Conservation (phyloP, 2,888 invertebrate genomes). For the Drosophila atroscutellata region DNA sequence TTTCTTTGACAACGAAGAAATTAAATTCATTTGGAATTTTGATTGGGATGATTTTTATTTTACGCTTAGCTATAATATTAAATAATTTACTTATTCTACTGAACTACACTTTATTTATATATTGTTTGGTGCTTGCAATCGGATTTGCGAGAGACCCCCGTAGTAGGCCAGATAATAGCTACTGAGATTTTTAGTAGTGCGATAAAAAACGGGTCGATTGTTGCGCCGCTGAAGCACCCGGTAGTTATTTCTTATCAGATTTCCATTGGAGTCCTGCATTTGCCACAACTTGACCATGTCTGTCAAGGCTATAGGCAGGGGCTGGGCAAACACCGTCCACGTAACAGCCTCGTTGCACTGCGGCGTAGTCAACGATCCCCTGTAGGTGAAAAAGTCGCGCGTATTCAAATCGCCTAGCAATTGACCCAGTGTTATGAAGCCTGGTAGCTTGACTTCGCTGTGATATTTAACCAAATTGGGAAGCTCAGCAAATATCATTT, state of each 20-base stretch:
- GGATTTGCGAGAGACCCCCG: neutral
- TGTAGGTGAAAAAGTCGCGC: constrained; percentile 77
- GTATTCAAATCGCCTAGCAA: constrained; percentile 75
- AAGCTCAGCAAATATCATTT: constrained; percentile 61
- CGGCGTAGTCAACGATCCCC: constrained; percentile 91
- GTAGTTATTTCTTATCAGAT: constrained; percentile 65
- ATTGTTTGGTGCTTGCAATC: neutral
- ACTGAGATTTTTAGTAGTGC: constrained; percentile 22
- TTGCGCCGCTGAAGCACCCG: constrained; percentile 65
- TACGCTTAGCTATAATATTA: neutral
- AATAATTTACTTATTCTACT: neutral
- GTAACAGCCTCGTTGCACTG: constrained; percentile 89
- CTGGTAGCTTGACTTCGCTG: constrained; percentile 36
- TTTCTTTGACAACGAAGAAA: neutral
- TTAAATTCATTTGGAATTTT: neutral
- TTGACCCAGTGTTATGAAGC: constrained; percentile 71
- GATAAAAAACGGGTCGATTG: constrained; percentile 49
- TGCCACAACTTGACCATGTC: constrained; percentile 70
- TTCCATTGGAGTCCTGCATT: constrained; percentile 51
- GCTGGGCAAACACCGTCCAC: constrained; percentile 89
- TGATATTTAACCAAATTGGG: constrained; percentile 57
- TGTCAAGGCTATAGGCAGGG: constrained; percentile 84
- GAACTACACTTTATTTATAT: neutral
- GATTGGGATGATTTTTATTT: neutral
- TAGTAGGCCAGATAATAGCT: constrained; percentile 7